Percentiles rank a stretch among this genome's conserved stretches.
phyloP scores from a whole-genome alignment of 2,797 vertebrate genomes.

The Amblyraja radiata region DNA sequence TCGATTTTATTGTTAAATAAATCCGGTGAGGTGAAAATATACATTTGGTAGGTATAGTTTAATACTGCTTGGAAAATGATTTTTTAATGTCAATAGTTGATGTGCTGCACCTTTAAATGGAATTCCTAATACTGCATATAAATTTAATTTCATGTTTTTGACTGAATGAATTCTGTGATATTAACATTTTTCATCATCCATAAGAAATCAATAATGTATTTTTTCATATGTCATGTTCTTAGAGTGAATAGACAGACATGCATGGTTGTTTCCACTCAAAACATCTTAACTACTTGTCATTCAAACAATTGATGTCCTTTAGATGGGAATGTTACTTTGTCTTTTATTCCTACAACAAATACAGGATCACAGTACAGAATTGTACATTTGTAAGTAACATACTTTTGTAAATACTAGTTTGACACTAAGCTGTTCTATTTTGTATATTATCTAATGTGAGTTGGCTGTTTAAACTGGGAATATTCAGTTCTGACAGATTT shows the following conservation, averaged over 20 bases:
- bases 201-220: neutral
- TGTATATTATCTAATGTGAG: constrained; percentile 74
- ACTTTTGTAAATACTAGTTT: constrained; percentile 66
- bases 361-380: neutral
- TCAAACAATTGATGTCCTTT: neutral
- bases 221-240: neutral
- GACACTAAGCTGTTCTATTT: constrained; percentile 75
- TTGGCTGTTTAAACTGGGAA: constrained; percentile 71
- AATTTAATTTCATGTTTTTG: neutral
- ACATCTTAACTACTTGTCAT: neutral
- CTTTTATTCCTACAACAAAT: neutral
- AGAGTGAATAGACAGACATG: neutral
- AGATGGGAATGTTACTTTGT: neutral
- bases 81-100: constrained; percentile 13
- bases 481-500: constrained; percentile 54
- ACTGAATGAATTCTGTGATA: neutral
- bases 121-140: neutral
- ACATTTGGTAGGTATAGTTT: neutral
- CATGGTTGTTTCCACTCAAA: neutral
- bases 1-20: neutral
- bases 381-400: constrained; percentile 35
- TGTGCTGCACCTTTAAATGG: constrained; percentile 11
- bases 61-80: constrained; percentile 3
- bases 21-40: neutral
- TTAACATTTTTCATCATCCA: neutral